Evolutionary conservation across 1,140 invertebrate species (phyloP).

Genomic region (Dolichoris vasculosae): DNA sequence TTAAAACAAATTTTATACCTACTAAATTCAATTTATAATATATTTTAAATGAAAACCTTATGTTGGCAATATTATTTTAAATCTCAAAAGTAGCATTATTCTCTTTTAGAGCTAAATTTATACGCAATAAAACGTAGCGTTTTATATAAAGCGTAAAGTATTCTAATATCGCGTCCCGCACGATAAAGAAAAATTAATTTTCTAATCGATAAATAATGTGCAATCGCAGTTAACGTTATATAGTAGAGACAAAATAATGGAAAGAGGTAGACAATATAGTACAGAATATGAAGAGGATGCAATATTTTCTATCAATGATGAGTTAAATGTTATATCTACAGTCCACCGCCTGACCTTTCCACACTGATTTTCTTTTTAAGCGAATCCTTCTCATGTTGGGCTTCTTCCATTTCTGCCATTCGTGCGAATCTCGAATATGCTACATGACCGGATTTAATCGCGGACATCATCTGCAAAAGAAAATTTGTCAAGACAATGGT

Average conservation of each 20-base stretch:
- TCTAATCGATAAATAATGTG: slow-evolving; percentile 44
- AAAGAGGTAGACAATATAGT: slow-evolving; percentile 4
- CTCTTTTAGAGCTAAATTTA: neutral
- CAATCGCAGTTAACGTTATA: neutral
- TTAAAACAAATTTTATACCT: neutral
- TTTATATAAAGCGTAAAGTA: neutral
- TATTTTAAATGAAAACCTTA: neutral
- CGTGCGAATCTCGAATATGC: slow-evolving; percentile 92
- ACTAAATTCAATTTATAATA: neutral
- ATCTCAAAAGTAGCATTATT: neutral
- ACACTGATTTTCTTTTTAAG: slow-evolving; percentile 89
- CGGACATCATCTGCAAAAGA: slow-evolving; percentile 92
- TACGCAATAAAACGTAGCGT: neutral
- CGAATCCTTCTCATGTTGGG: slow-evolving; percentile 83
- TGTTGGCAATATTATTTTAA: neutral
- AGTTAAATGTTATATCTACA: slow-evolving; percentile 76
- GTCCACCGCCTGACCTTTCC: slow-evolving; percentile 94
- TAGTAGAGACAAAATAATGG: neutral
- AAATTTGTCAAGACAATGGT: neutral
- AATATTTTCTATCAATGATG: neutral
- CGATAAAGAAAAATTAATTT: neutral
- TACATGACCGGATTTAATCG: slow-evolving; percentile 94
- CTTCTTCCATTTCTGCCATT: slow-evolving; percentile 93
- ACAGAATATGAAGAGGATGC: neutral
- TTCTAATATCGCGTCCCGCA: neutral